Evolutionary conservation across 2,888 invertebrate genomes (phyloP), one percentile per base, ranked within the genome.

Genomic region (Prosapia bicincta): DNA sequence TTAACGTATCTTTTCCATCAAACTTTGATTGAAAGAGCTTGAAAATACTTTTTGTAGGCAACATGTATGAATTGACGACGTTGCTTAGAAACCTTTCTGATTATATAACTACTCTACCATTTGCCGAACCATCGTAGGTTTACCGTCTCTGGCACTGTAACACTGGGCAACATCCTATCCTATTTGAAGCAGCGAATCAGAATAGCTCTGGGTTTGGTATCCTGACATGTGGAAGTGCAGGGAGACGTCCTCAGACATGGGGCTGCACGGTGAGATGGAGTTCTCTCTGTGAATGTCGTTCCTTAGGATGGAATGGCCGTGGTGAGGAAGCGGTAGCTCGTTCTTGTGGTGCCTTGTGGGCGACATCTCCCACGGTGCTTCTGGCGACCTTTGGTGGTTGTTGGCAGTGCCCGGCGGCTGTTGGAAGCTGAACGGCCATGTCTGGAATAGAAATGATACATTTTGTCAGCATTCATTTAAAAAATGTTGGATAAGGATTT

Each of bases 381-480:
- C 54, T 20, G 54, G 54, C 1, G 72, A 38, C 20, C 72, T 10
- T 13, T 30, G 69, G 69, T 28, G 69, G 23, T 32, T 30, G 23
- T 66, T 25, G 5, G 10, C 15, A 0, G 68, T 25, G 26, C 43
- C 20, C 9, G 43, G 68, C 30, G 38, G 54, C 73, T 73, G 76
- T 28, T 79, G 79, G 71, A 79, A 79, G 43, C 75, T 79, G 74
- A 79, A 79, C 38, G 79, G 79, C 79, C 79, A 79, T 30, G 76
- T 79, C 79, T 79, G 78, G 0, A 77, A 78, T 28, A 24, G 3
- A 25, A 71, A 20, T n/a, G n/a, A n/a, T n/a, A n/a, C n/a, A n/a
- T n/a, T n/a, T n/a, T n/a, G n/a, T n/a, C n/a, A n/a, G n/a, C n/a
- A n/a, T n/a, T n/a, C n/a, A n/a, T n/a, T n/a, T n/a, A n/a, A n/a